Conservation (phyloP, 2,113 vertebrate genomes). For the Diadophis punctatus region DNA sequence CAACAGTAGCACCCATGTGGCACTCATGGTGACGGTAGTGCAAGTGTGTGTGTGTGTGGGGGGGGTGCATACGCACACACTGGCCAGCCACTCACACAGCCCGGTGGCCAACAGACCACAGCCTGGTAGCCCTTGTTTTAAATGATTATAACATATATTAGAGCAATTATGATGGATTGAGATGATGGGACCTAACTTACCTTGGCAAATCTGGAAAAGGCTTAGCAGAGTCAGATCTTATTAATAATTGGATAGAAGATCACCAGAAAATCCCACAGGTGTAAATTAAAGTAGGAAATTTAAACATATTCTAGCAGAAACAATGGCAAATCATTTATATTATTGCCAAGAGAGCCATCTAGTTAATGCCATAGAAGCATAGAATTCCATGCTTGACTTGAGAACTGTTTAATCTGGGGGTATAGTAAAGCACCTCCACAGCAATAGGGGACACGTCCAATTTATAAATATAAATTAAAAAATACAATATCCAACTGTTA, state of each 20-base stretch:
- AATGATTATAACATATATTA: neutral
- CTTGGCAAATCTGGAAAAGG: neutral
- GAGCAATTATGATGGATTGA: neutral
- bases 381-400: neutral
- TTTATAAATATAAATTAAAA: neutral
- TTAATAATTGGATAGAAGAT: neutral
- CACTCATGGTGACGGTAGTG: neutral
- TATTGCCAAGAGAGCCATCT: neutral
- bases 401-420: neutral
- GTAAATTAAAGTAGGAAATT: neutral
- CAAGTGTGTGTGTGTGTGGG: neutral
- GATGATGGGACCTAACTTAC: neutral
- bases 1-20: too few species aligned
- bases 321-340: neutral
- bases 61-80: neutral
- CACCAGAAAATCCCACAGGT: neutral
- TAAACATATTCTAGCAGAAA: neutral
- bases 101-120: neutral
- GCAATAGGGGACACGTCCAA: neutral
- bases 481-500: neutral
- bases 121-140: neutral
- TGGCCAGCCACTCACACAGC: neutral
- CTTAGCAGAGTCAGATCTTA: neutral
- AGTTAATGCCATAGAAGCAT: neutral
- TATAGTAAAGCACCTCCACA: neutral